phyloP scores from a whole-genome alignment of 2,113 vertebrate genomes.

The Serilophus lunatus region DNA sequence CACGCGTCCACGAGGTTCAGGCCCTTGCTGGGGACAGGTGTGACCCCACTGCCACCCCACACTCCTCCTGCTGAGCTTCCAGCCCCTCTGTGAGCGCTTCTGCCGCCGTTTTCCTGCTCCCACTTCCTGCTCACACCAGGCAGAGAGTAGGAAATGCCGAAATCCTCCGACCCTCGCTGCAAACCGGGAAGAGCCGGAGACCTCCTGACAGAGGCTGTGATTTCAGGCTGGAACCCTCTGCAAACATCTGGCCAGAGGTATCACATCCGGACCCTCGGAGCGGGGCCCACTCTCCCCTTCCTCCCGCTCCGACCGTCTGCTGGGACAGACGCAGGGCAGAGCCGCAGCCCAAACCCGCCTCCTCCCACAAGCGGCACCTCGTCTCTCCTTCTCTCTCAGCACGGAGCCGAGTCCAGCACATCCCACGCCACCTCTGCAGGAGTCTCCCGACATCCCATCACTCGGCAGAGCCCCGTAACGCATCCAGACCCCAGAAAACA shows the following conservation, averaged over 20 bases:
- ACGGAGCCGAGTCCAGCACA: not conserved
- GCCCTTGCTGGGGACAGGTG: not conserved
- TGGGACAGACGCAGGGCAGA: not conserved
- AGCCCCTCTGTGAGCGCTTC: not conserved
- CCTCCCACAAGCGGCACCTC: not conserved
- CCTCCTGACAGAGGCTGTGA: not conserved
- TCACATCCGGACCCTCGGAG: not conserved
- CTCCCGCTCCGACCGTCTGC: not conserved
- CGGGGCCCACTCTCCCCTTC: not conserved
- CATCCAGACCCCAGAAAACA: not conserved
- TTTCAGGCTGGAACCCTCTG: not conserved
- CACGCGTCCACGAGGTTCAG: rapidly evolving
- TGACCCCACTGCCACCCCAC: not conserved
- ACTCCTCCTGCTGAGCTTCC: not conserved
- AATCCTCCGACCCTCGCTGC: not conserved
- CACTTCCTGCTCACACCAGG: conserved; percentile 18
- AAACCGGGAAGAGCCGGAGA: not conserved
- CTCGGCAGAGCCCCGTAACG: not conserved
- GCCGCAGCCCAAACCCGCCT: not conserved
- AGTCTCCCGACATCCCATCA: not conserved
- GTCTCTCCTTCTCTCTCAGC: not conserved
- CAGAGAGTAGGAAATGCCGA: conserved; percentile 31
- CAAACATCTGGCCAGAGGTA: conserved; percentile 6
- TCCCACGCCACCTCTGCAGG: not conserved
- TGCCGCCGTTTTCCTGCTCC: not conserved